Evolutionary conservation across 2,797 vertebrate species (phyloP).

Genomic region (Spea hammondii): DNA sequence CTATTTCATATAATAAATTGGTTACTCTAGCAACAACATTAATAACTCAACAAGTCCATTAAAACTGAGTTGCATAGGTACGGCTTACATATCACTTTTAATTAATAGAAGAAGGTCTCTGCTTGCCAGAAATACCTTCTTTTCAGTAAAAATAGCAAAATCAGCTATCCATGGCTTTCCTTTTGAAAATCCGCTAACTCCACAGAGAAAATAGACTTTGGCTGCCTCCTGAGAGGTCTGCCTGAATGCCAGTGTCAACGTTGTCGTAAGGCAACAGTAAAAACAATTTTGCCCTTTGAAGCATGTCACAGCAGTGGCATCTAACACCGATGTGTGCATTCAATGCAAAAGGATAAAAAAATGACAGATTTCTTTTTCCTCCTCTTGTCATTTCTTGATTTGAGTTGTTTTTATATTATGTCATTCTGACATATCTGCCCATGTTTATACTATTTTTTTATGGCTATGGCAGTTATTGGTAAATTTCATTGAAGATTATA

Average conservation of each 20-base stretch:
- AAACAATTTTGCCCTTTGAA: constrained; percentile 55
- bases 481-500: neutral
- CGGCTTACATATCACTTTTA: neutral
- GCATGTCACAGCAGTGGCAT: constrained; percentile 50
- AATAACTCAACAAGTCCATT: neutral
- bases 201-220: constrained; percentile 42
- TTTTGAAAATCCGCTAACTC: constrained; percentile 42
- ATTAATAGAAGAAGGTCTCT: neutral
- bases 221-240: constrained; percentile 44
- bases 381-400: constrained; percentile 32
- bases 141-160: constrained; percentile 16
- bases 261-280: constrained; percentile 32
- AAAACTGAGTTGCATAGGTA: neutral
- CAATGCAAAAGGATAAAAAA: constrained; percentile 51
- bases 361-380: constrained; percentile 42
- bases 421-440: constrained; percentile 54
- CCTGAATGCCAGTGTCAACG: constrained; percentile 54
- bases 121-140: neutral
- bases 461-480: constrained; percentile 30
- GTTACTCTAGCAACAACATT: constrained; percentile 7
- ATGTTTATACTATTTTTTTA: constrained; percentile 39
- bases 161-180: constrained; percentile 26
- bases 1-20: neutral
- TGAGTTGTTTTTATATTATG: constrained; percentile 50
- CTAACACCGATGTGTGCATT: constrained; percentile 54